A percentile compares a stretch with the other conserved stretches of the same genome.
These are phyloP conservation scores for Drosophila bocki DNA, from an alignment of 1,140 invertebrate genomes.

Conservation along the genomic window DNA sequence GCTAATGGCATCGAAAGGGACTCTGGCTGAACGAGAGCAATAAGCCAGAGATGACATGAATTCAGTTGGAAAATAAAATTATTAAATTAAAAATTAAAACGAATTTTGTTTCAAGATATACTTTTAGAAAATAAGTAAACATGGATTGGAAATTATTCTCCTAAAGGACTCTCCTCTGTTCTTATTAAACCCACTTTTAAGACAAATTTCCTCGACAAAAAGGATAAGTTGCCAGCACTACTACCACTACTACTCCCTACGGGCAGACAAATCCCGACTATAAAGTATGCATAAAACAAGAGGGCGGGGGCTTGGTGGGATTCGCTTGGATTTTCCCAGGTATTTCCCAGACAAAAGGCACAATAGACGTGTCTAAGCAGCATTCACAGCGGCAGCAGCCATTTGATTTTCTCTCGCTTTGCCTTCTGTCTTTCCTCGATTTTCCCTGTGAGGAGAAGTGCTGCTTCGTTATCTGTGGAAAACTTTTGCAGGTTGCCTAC, in stretches of 20 bases:
- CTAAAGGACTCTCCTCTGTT: not conserved
- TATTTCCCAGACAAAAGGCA: conserved; percentile 63
- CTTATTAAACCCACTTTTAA: conserved; percentile 4
- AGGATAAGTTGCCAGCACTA: conserved; percentile 12
- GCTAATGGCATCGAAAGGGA: conserved; percentile 75
- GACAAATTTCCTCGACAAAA: not conserved
- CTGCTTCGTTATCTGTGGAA: conserved; percentile 52
- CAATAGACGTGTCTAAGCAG: conserved; percentile 76
- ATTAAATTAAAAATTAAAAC: too few relatives aligned
- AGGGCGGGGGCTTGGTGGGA: not conserved
- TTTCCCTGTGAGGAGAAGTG: conserved; percentile 18
- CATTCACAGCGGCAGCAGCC: conserved; percentile 24
- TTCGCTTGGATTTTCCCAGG: conserved; percentile 32
- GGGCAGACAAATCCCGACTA: conserved; percentile 54
- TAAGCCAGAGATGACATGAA: conserved; percentile 4
- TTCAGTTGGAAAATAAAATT: too few relatives aligned
- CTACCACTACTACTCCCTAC: conserved; percentile 44
- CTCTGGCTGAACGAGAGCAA: conserved; percentile 32
- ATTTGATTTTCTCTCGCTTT: conserved; percentile 67
- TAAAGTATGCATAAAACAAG: conserved; percentile 48
- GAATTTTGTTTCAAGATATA: too few relatives aligned
- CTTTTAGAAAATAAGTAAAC: not conserved
- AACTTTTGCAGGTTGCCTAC: conserved; percentile 56
- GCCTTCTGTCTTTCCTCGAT: not conserved
- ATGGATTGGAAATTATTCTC: not conserved